Percentiles rank a stretch among this genome's conserved stretches.
These are phyloP conservation scores for Mellivora capensis DNA, from an alignment of 2,113 vertebrate genomes.

Conservation along the genomic window DNA sequence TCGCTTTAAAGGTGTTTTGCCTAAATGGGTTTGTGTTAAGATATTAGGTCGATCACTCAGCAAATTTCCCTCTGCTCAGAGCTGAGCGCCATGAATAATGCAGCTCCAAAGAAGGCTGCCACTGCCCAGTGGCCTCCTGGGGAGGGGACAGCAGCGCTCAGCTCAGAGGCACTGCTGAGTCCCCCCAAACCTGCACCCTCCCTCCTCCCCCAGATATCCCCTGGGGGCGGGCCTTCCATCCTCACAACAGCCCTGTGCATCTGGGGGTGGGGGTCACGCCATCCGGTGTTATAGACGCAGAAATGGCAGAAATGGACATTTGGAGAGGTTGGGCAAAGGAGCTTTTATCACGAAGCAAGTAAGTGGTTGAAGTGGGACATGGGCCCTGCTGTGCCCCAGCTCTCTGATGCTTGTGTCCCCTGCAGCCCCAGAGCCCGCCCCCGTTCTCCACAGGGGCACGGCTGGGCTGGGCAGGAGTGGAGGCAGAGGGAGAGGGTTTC, in stretches of 20 bases:
- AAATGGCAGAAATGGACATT: not conserved
- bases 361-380: not conserved
- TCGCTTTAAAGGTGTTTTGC: slow-evolving; percentile 58
- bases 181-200: not conserved
- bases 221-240: too few relatives aligned
- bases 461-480: not conserved
- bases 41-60: slow-evolving; percentile 66
- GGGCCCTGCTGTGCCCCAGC: not conserved
- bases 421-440: not conserved
- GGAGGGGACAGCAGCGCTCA: not conserved
- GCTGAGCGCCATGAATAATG: slow-evolving; percentile 61
- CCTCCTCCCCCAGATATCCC: not conserved
- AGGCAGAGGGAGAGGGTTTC: not conserved
- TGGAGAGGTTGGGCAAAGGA: not conserved
- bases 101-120: not conserved
- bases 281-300: not conserved
- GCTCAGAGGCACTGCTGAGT: rapidly evolving
- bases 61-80: slow-evolving; percentile 18
- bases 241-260: not conserved
- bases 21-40: slow-evolving; percentile 67
- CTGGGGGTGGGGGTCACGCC: not conserved
- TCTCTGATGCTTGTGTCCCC: not conserved
- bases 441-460: rapidly evolving
- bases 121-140: not conserved
- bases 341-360: not conserved